These are phyloP conservation scores for Syrrhaptes paradoxus DNA, from an alignment of 2,113 vertebrate species.

Conservation along the genomic window DNA sequence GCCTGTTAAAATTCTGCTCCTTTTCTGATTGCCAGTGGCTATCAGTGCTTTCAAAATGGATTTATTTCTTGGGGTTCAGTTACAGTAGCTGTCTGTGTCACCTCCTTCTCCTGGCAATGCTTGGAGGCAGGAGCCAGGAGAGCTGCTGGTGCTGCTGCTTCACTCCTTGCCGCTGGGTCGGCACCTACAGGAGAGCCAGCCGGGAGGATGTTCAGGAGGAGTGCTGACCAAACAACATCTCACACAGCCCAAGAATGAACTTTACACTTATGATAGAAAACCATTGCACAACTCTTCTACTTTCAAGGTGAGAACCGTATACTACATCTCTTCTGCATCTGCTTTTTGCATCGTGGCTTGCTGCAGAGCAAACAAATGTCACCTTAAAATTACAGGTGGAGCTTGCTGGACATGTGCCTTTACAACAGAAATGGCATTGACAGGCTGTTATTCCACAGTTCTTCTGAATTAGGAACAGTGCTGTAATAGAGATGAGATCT, in stretches of 20 bases:
- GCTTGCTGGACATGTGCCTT: not conserved
- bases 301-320: not conserved
- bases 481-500: not conserved
- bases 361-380: not conserved
- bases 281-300: not conserved
- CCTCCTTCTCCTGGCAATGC: not conserved
- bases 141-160: not conserved
- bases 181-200: not conserved
- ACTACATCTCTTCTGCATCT: not conserved
- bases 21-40: not conserved
- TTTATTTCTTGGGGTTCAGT: not conserved
- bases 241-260: not conserved
- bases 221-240: not conserved
- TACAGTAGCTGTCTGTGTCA: not conserved
- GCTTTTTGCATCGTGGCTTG: not conserved
- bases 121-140: not conserved
- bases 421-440: not conserved
- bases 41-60: not conserved
- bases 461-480: not conserved
- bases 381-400: not conserved
- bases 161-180: rapidly evolving
- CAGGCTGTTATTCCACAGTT: not conserved
- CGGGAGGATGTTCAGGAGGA: not conserved
- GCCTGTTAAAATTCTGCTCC: not conserved
- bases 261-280: not conserved